A percentile compares a stretch with the other conserved stretches of the same genome.
Conservation (phyloP, 2,888 invertebrate genomes). For the Platycnemis pennipes region DNA sequence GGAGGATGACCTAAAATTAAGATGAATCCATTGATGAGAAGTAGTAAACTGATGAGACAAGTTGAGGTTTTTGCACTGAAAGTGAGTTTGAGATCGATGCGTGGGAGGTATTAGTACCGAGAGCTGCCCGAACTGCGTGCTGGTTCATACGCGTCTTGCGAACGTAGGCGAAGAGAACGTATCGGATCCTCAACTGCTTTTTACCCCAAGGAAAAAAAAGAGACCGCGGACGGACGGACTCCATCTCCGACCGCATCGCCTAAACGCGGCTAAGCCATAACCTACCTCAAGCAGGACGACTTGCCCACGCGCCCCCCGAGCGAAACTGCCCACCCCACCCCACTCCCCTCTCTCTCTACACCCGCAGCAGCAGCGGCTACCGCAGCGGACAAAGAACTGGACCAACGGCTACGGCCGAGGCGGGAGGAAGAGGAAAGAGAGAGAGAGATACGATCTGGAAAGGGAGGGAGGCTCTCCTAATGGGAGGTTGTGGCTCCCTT, state of each 20-base stretch:
- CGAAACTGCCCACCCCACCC: constrained; percentile 35
- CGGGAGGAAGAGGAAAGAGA: not conserved
- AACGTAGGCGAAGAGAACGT: too few relatives aligned
- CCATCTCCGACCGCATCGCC: not conserved
- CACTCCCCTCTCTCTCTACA: not conserved
- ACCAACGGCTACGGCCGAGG: not conserved
- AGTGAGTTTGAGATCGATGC: too few relatives aligned
- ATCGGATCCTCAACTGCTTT: too few relatives aligned
- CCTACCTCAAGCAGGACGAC: constrained; percentile 36
- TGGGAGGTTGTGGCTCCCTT: constrained; percentile 53
- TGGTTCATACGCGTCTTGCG: too few relatives aligned
- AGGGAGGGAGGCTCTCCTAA: constrained; percentile 2
- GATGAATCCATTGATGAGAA: too few relatives aligned
- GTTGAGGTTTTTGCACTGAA: too few relatives aligned
- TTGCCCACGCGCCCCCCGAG: not conserved
- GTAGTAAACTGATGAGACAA: too few relatives aligned
- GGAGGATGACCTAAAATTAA: too few relatives aligned
- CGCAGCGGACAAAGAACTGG: constrained; percentile 55
- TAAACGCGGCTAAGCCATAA: not conserved
- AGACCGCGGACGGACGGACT: not conserved
- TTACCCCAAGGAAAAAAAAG: too few relatives aligned
- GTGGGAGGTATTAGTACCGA: too few relatives aligned
- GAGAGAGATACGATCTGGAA: constrained; percentile 40
- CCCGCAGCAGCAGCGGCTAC: not conserved
- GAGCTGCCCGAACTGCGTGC: too few relatives aligned